Evolutionary conservation across 2,888 invertebrate species (phyloP).

Genomic region (Hemaris fuciformis): DNA sequence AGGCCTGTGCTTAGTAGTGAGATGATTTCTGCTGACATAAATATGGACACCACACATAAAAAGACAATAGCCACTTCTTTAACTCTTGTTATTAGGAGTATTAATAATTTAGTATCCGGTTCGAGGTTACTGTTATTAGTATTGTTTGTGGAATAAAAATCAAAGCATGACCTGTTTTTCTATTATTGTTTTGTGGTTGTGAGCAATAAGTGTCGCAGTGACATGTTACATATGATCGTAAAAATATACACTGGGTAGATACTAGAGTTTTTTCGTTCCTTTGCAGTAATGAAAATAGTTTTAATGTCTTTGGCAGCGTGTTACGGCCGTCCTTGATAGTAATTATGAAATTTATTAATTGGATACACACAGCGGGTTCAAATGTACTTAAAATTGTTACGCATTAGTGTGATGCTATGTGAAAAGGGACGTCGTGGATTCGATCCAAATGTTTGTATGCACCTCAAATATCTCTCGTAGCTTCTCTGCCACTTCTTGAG

Average conservation of each 20-base stretch:
- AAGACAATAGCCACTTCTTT: too few species aligned
- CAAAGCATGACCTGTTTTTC: not conserved
- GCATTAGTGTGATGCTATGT: too few species aligned
- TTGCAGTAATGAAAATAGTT: not conserved
- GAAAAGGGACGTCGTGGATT: too few species aligned
- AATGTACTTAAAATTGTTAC: too few species aligned
- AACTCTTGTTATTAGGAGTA: too few species aligned
- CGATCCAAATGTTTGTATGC: too few species aligned
- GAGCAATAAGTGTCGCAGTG: constrained; percentile 4
- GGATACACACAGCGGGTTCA: too few species aligned
- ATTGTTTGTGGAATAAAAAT: not conserved
- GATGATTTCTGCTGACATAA: too few species aligned
- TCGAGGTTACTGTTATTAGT: not conserved
- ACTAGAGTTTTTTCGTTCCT: not conserved
- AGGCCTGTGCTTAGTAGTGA: too few species aligned
- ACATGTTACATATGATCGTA: constrained; percentile 3
- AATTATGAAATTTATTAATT: not conserved
- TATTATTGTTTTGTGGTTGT: not conserved
- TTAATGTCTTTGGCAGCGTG: not conserved
- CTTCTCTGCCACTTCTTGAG: too few species aligned
- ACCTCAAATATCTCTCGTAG: too few species aligned
- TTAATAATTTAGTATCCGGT: not conserved
- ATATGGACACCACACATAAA: too few species aligned
- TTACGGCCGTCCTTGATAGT: not conserved
- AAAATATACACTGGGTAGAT: not conserved